These are phyloP conservation scores for Menidia menidia DNA, from an alignment of 2,797 vertebrate genomes.

Conservation along the genomic window DNA sequence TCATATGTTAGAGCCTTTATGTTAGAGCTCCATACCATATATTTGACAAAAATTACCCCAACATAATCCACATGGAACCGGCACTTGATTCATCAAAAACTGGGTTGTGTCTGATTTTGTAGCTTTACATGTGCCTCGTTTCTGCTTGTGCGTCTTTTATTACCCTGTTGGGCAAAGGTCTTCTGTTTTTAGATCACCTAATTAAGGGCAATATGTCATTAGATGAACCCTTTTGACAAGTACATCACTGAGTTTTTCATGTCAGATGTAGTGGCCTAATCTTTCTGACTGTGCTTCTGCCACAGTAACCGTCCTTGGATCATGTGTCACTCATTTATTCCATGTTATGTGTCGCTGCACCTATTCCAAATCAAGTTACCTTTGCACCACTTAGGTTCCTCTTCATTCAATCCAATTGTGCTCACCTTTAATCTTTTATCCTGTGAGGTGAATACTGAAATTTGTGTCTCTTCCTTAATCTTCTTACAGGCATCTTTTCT, in stretches of 20 bases:
- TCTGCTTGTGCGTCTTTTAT: not conserved
- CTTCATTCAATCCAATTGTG: not conserved
- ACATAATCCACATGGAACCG: no score
- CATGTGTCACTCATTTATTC: conserved; percentile 1
- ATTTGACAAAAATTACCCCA: no score
- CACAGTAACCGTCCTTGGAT: not conserved
- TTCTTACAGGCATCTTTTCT: not conserved
- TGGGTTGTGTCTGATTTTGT: no score
- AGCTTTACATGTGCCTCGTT: no score
- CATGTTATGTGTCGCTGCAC: not conserved
- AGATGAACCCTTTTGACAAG: not conserved
- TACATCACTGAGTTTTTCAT: conserved; percentile 11
- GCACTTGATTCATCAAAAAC: no score
- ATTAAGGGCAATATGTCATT: not conserved
- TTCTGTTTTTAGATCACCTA: not conserved
- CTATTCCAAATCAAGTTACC: conserved; percentile 3
- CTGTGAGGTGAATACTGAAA: conserved; percentile 11
- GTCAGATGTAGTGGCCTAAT: not conserved
- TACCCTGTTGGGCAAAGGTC: not conserved
- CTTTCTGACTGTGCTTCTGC: conserved; percentile 5
- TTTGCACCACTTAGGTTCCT: not conserved
- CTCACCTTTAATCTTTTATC: not conserved
- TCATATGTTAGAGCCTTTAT: no score
- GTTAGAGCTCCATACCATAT: no score
- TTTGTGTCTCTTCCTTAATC: conserved; percentile 15